Evolutionary conservation across 2,113 vertebrate species (phyloP), one percentile per base, ranked within the genome.

Genomic region (Thalassoma bifasciatum): DNA sequence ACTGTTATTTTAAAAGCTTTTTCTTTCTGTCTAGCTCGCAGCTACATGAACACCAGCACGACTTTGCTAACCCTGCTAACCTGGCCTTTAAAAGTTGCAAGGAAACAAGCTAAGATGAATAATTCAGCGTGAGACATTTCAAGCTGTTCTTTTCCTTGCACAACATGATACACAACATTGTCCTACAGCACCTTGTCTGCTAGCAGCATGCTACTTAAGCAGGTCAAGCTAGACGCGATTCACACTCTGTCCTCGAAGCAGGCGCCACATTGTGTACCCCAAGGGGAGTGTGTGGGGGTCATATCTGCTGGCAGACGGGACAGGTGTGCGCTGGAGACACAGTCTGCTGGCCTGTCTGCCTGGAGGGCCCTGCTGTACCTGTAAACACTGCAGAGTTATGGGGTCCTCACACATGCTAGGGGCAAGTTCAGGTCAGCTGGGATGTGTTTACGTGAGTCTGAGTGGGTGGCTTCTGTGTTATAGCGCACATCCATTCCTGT

Each of bases 371-470:
- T 40, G 66, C 67, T 88, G 71, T 84, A 84, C 81, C 78, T 82
- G 85, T 90, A 88, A 92, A 87, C 77, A 88, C 61, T 54, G 66
- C 75, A 75, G 83, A 89, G 74, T 88, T 88, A 86, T 80, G 64
- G 77, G 80, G 74, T 74, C 74, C 58, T 66, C 23, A 14, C 75
- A 86, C 79, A 87, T 53, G 85, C 83, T 57, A 57, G 60, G 79
- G 84, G 81, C 88, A 89, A 83, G 66, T 73, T 47, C 70, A 49
- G 89, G 89, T 91, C 84, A 84, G 74, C 59, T 24, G 81, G 70
- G 79, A 76, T 73, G 70, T 87, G 81, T 82, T 88, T 62, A 74
- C 24, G 56, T 9, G 8, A 73, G 40, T 50, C 47, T 0, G 63
- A 59, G 77, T 49, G 60, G 82, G 71, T 7, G 17, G 51, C 5